Percentiles rank a stretch among this genome's conserved stretches.
Conservation (phyloP, 2,113 vertebrate species). For the Heloderma charlesbogerti region DNA sequence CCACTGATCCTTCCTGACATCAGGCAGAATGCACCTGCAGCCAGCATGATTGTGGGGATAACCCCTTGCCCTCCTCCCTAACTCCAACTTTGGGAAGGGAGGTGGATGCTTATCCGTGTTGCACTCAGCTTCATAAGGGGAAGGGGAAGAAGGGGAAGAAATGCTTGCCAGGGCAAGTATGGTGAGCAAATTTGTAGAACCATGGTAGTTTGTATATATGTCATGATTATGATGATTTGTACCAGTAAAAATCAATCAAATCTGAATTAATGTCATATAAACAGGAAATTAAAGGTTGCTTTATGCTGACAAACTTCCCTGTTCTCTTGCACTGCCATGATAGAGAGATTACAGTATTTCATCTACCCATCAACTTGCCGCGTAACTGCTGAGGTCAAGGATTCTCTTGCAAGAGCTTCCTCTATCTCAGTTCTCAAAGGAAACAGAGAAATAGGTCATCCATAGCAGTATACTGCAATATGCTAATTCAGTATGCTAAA, state of each 20-base stretch:
- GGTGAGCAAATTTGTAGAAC: not conserved
- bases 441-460: conserved; percentile 69
- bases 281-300: conserved; percentile 59
- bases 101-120: not conserved
- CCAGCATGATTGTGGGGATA: not conserved
- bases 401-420: conserved; percentile 48
- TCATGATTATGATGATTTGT: conserved; percentile 71
- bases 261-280: conserved; percentile 57
- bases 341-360: conserved; percentile 53
- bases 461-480: conserved; percentile 10
- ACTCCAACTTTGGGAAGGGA: not conserved
- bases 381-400: conserved; percentile 53
- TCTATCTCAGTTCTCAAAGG: conserved; percentile 65
- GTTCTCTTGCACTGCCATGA: conserved; percentile 61
- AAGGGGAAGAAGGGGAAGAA: not conserved
- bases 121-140: not conserved
- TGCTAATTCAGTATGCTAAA: conserved; percentile 41
- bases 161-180: not conserved
- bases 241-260: conserved; percentile 56
- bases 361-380: conserved; percentile 51
- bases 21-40: too few species aligned
- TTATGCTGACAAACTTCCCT: conserved; percentile 42
- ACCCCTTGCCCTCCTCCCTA: not conserved
- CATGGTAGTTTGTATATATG: not conserved
- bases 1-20: not conserved